Evolutionary conservation across 2,113 vertebrate genomes (phyloP).

Genomic region (Macquaria australasica): DNA sequence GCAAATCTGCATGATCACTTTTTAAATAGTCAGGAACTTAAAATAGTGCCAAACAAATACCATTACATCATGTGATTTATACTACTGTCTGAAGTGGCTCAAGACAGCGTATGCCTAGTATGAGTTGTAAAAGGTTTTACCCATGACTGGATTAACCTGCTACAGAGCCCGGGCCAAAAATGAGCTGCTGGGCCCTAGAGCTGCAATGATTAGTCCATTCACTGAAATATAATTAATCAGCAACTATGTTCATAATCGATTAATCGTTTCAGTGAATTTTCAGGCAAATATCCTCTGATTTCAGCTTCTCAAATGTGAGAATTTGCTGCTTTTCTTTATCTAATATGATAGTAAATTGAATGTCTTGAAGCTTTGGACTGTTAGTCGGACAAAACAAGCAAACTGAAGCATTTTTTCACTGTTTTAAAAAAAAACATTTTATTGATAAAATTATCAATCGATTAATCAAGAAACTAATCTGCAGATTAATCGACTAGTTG

Average conservation of each 20-base stretch:
- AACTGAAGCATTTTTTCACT: no score
- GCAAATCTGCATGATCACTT: conserved; percentile 59
- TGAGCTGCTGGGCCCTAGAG: no score
- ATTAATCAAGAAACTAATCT: no score
- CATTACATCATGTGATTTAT: conserved; percentile 28
- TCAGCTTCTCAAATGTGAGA: background rate
- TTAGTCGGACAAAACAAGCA: no score
- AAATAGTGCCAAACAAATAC: conserved; percentile 48
- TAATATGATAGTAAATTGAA: no score
- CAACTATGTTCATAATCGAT: no score
- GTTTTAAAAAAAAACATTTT: no score
- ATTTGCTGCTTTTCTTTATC: background rate
- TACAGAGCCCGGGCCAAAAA: background rate
- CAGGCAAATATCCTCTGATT: background rate
- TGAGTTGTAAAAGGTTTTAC: background rate
- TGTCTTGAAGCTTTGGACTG: no score
- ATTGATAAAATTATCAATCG: no score
- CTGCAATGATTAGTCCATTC: no score
- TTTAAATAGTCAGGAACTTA: conserved; percentile 67
- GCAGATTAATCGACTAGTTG: no score
- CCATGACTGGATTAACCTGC: background rate
- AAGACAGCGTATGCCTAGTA: background rate
- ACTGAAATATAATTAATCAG: no score
- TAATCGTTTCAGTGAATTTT: background rate
- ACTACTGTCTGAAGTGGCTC: background rate